phyloP scores from a whole-genome alignment of 2,888 invertebrate species.

The Hylaea fasciaria region DNA sequence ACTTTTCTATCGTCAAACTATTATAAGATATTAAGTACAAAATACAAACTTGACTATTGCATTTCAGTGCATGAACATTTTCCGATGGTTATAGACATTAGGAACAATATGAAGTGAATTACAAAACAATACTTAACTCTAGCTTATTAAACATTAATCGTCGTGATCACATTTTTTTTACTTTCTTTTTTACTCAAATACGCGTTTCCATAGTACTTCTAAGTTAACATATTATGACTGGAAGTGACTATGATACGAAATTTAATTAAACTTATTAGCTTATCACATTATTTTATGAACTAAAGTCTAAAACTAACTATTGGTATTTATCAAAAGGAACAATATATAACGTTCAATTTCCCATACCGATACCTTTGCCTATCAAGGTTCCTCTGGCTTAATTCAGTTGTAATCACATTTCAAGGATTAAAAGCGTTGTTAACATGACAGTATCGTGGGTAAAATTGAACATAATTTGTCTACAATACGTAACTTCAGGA shows the following conservation, averaged over 20 bases:
- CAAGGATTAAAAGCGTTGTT: neutral
- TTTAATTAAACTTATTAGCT: slow-evolving; percentile 67
- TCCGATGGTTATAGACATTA: slow-evolving; percentile 71
- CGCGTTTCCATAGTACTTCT: slow-evolving; percentile 70
- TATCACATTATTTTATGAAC: slow-evolving; percentile 79
- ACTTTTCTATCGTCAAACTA: slow-evolving; percentile 60
- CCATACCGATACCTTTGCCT: slow-evolving; percentile 10
- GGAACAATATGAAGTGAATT: slow-evolving; percentile 72
- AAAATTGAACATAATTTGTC: slow-evolving; percentile 42
- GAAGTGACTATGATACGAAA: slow-evolving; percentile 82
- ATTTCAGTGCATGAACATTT: slow-evolving; percentile 51
- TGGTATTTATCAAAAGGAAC: slow-evolving; percentile 73
- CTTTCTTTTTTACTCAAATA: slow-evolving; percentile 61
- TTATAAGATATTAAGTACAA: slow-evolving; percentile 77
- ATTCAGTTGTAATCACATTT: neutral
- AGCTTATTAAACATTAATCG: slow-evolving; percentile 59
- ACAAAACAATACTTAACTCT: slow-evolving; percentile 53
- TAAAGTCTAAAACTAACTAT: slow-evolving; percentile 45
- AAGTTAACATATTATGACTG: slow-evolving; percentile 83
- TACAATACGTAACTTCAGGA: slow-evolving; percentile 32
- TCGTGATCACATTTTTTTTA: slow-evolving; percentile 74
- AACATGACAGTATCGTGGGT: neutral
- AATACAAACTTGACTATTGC: slow-evolving; percentile 69
- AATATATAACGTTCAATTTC: slow-evolving; percentile 48
- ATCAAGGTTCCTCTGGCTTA: slow-evolving; percentile 9